Conservation (phyloP, 1,140 invertebrate species). For the Planococcus citri region DNA sequence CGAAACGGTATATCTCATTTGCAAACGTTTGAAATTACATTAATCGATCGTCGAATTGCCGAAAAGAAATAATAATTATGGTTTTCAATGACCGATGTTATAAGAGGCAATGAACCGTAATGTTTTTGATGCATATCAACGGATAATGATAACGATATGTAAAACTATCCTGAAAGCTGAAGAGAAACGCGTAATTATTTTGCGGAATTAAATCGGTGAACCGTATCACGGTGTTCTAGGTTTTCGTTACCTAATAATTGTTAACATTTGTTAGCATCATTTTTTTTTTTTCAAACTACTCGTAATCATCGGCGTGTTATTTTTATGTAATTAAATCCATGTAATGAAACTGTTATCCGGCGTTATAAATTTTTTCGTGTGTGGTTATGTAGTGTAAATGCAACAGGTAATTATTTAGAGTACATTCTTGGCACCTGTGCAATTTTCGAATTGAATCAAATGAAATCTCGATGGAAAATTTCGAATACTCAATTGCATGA, state of each 20-base stretch:
- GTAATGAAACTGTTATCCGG: background rate
- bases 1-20: no score
- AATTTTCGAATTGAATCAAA: background rate
- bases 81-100: background rate
- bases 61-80: background rate
- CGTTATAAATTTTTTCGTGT: background rate
- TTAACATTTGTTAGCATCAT: background rate
- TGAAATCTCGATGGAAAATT: background rate
- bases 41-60: no score
- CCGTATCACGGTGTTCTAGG: background rate
- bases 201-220: background rate
- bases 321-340: background rate
- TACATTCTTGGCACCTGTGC: background rate
- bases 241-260: conserved; percentile 1
- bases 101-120: background rate
- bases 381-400: background rate
- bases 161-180: background rate
- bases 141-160: background rate
- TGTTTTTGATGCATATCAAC: background rate
- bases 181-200: background rate
- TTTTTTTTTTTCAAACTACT: background rate
- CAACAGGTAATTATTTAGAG: background rate
- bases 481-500: background rate
- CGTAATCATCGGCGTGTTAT: background rate
- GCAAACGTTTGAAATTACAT: no score